Evolutionary conservation across 2,113 vertebrate genomes (phyloP), one percentile per base, ranked within the genome.

Genomic region (Boleophthalmus pectinirostris): DNA sequence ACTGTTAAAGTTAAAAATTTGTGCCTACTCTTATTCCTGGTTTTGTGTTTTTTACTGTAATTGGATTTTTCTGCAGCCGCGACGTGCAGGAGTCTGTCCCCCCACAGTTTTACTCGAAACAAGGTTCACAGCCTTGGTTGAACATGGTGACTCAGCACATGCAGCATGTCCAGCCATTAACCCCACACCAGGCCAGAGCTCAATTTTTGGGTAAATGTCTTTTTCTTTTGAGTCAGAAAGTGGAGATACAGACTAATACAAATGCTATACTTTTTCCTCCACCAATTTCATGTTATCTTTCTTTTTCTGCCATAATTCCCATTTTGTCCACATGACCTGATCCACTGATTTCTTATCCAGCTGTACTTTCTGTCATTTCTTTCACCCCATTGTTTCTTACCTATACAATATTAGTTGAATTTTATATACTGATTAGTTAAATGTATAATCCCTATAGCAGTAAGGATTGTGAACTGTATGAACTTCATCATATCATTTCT

Each of bases 31-130:
- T 57, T 21, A 3, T 46, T 56, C 66, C 11, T 64, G 74, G 3
- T 71, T 5, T 12, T 75, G 15, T 72, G 56, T 61, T 77, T 66
- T 24, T 15, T 21, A n/a, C 9, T n/a, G 20, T 43, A 54, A 54
- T 54, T 25, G 14, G 25, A 15, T 25, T 15, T 12, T 14, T 14
- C 4, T 7, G 0, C 70, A 99, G 98, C 53, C 87, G 87, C 57
- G 97, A 98, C 77, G 86, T 96, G 56, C 96, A 97, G 92, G 96
- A 97, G 43, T 97, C 94, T 67, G 71, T 99, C 78, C 97, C 98
- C 0, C 81, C 93, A 0, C 96, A 94, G 87, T 92, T 98, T 60
- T 97, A 93, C 76, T 70, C 69, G 51, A 92, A 92, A 53, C 90
- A 93, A 69, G 92, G 94, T 7, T 85, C 94, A 0, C 95, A 96